A percentile compares a stretch with the other conserved stretches of the same genome.
Conservation (phyloP, 2,797 vertebrate species). For the Danio choprae region DNA sequence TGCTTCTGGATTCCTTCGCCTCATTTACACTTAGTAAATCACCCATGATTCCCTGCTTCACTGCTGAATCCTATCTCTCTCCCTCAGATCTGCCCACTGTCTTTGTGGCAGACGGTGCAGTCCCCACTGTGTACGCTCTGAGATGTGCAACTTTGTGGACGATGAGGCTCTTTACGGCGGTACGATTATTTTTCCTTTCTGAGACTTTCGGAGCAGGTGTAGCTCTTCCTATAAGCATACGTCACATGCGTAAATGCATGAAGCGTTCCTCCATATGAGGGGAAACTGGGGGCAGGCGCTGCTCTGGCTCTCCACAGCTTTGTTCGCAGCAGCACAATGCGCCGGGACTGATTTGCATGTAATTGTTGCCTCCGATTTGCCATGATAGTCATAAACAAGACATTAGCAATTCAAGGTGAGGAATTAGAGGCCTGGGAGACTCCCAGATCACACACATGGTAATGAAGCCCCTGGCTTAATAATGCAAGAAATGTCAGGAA, state of each 20-base stretch:
- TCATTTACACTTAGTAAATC: slow-evolving; percentile 70
- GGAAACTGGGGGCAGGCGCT: slow-evolving; percentile 1
- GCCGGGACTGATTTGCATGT: slow-evolving; percentile 67
- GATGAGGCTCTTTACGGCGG: background rate
- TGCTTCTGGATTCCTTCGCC: slow-evolving; percentile 66
- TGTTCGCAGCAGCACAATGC: slow-evolving; percentile 55
- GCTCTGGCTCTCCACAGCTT: slow-evolving; percentile 44
- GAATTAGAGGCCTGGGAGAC: slow-evolving; percentile 74
- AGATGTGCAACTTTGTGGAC: slow-evolving; percentile 35
- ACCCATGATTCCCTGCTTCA: slow-evolving; percentile 61
- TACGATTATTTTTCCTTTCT: slow-evolving; percentile 8
- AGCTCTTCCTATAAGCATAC: slow-evolving; percentile 6
- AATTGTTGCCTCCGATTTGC: slow-evolving; percentile 68
- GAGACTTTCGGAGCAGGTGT: slow-evolving; percentile 15
- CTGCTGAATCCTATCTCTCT: slow-evolving; percentile 35
- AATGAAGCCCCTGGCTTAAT: slow-evolving; percentile 76
- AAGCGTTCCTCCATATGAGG: background rate
- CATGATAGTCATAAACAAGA: slow-evolving; percentile 75
- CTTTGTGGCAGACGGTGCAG: slow-evolving; percentile 23
- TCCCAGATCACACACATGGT: slow-evolving; percentile 73
- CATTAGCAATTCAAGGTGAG: slow-evolving; percentile 77
- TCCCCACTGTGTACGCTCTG: background rate
- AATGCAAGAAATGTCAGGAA: slow-evolving; percentile 79
- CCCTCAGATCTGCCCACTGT: slow-evolving; percentile 45
- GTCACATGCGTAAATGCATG: background rate